Evolutionary conservation across 2,888 invertebrate species (phyloP).

Genomic region (Ennomos quercinarius): DNA sequence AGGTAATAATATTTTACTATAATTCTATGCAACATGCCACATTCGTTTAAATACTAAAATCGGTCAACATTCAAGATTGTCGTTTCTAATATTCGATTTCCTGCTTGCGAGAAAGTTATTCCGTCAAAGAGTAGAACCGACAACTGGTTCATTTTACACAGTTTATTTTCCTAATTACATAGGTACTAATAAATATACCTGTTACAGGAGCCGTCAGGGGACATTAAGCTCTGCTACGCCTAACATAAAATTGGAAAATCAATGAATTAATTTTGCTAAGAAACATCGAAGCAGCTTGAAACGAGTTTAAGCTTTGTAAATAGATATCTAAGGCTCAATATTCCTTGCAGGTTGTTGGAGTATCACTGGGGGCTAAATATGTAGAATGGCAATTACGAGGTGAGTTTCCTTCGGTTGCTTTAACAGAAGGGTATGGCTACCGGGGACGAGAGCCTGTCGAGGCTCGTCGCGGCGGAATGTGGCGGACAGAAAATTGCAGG

Average conservation of each 20-base stretch:
- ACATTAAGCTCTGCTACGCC: conserved; percentile 13
- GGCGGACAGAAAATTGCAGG: conserved; percentile 1
- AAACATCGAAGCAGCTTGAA: conserved; percentile 1
- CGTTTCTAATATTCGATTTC: conserved; percentile 19
- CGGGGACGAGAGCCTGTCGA: conserved; percentile 9
- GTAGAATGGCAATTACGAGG: conserved; percentile 20
- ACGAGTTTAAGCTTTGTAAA: background rate
- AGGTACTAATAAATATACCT: conserved; percentile 3
- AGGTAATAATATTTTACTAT: conserved; percentile 1
- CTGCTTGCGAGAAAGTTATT: conserved; percentile 24
- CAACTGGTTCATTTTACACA: conserved; percentile 13
- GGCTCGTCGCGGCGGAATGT: background rate
- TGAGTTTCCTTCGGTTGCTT: conserved; percentile 15
- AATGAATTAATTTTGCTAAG: conserved; percentile 3
- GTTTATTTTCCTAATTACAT: conserved; percentile 40
- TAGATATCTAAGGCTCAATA: background rate
- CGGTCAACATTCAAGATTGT: background rate
- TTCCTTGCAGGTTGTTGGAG: background rate
- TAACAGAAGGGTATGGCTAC: conserved; percentile 21
- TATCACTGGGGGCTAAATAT: conserved; percentile 15
- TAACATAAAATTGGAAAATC: conserved; percentile 9
- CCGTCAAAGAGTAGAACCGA: conserved; percentile 15
- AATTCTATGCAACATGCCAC: background rate
- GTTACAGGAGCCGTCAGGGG: conserved; percentile 6
- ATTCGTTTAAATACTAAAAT: conserved; percentile 1